phyloP scores from a whole-genome alignment of 2,888 invertebrate genomes.

The Panzeria rudis region DNA sequence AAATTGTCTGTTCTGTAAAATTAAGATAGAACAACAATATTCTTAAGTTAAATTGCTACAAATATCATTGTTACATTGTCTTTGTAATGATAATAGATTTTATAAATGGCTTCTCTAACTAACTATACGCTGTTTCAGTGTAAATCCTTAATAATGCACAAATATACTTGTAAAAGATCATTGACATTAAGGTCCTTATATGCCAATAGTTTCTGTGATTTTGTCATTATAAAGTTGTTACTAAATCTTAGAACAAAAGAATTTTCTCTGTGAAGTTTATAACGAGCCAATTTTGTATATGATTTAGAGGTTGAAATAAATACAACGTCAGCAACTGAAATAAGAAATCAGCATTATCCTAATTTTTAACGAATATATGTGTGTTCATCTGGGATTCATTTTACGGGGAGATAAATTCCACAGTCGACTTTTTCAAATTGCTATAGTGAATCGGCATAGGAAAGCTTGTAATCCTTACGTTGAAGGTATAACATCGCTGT shows the following conservation, averaged over 20 bases:
- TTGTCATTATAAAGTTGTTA: background rate
- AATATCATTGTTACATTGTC: constrained; percentile 60
- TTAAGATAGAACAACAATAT: constrained; percentile 21
- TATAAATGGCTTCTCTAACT: constrained; percentile 22
- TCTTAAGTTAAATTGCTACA: constrained; percentile 56
- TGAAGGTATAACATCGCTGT: too few species aligned
- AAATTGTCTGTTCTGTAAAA: constrained; percentile 45
- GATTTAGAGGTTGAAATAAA: too few species aligned
- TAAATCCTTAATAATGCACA: constrained; percentile 10
- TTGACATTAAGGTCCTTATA: constrained; percentile 33
- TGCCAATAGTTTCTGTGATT: constrained; percentile 6
- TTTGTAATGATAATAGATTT: constrained; percentile 33
- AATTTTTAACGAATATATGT: too few species aligned
- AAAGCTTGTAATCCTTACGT: too few species aligned
- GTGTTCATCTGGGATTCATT: too few species aligned
- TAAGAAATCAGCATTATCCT: too few species aligned
- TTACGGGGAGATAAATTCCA: too few species aligned
- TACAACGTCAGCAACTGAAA: too few species aligned
- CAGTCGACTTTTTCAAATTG: too few species aligned
- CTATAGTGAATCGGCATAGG: too few species aligned
- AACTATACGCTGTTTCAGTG: background rate
- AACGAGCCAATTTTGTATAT: too few species aligned
- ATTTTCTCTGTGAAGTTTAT: background rate
- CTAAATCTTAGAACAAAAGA: constrained; percentile 11
- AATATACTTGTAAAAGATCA: constrained; percentile 23